Conservation (phyloP, 30 jellyfish, hydroid and myxozoan species). For the Morbakka virulenta region DNA sequence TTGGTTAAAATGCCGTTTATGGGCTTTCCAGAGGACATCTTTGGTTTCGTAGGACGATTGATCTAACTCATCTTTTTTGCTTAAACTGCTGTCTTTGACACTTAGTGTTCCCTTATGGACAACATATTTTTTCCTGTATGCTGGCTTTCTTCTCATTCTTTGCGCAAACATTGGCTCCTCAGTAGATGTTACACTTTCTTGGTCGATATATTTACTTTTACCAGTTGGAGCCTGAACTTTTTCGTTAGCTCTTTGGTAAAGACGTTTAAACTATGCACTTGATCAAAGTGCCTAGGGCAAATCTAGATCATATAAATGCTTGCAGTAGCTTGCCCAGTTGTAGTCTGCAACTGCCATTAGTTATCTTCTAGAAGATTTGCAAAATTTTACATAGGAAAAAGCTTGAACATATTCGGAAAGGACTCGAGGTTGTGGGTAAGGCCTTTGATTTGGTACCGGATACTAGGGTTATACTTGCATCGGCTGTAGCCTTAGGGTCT, state of each 20-base stretch:
- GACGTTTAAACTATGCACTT: slow-evolving; percentile 16
- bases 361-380: slow-evolving; percentile 28
- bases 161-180: slow-evolving; percentile 2
- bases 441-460: no score
- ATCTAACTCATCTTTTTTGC: no score
- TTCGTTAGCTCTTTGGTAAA: not conserved
- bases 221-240: slow-evolving; percentile 30
- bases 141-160: slow-evolving; percentile 18
- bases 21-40: slow-evolving; percentile 14
- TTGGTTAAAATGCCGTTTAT: slow-evolving; percentile 15
- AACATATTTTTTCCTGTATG: no score
- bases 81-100: no score
- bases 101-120: no score
- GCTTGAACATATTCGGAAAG: no score
- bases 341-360: slow-evolving; percentile 34
- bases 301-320: slow-evolving; percentile 11
- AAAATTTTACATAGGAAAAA: no score
- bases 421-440: no score
- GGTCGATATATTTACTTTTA: not conserved
- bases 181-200: slow-evolving; percentile 12
- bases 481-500: no score
- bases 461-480: no score
- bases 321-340: slow-evolving; percentile 38
- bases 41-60: no score
- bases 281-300: slow-evolving; percentile 22